These are phyloP conservation scores for Apis florea DNA, from an alignment of 1,140 invertebrate genomes.

Conservation along the genomic window DNA sequence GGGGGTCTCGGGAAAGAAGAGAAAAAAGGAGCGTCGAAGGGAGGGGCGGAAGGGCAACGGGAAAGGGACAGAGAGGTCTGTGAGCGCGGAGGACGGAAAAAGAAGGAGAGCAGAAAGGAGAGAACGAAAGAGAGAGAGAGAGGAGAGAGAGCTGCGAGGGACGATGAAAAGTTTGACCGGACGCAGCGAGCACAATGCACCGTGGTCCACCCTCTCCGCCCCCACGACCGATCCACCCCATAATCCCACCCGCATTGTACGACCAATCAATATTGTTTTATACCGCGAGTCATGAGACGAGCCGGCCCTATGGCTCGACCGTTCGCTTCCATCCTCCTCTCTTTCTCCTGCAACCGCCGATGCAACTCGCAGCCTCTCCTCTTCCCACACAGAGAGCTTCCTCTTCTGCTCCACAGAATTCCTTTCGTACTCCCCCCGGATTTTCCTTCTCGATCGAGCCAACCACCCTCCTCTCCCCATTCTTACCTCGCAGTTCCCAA, in stretches of 20 bases:
- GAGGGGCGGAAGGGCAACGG: slow-evolving; percentile 54
- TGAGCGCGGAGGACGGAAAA: slow-evolving; percentile 42
- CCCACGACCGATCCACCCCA: slow-evolving; percentile 67
- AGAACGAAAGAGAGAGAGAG: slow-evolving; percentile 45
- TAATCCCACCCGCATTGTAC: slow-evolving; percentile 72
- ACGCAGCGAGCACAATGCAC: slow-evolving; percentile 74
- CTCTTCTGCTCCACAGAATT: slow-evolving; percentile 24
- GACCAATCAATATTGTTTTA: slow-evolving; percentile 78
- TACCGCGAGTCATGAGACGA: slow-evolving; percentile 69
- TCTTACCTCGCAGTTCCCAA: slow-evolving; percentile 17
- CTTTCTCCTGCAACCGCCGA: slow-evolving; percentile 47
- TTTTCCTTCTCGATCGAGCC: slow-evolving; percentile 36
- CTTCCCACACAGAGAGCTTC: neutral
- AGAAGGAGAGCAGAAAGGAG: slow-evolving; percentile 48
- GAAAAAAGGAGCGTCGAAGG: slow-evolving; percentile 55
- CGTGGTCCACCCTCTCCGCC: slow-evolving; percentile 68
- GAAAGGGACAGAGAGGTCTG: slow-evolving; percentile 55
- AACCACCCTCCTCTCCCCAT: neutral
- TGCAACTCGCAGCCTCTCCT: slow-evolving; percentile 21
- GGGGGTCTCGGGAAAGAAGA: slow-evolving; percentile 51
- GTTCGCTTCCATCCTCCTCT: slow-evolving; percentile 56
- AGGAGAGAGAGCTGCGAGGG: slow-evolving; percentile 60
- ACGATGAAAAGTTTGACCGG: slow-evolving; percentile 78
- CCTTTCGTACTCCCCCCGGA: slow-evolving; percentile 39
- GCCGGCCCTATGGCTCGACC: slow-evolving; percentile 58